Evolutionary conservation across 2,888 invertebrate species (phyloP).

Genomic region (Tetanocera ferruginea): DNA sequence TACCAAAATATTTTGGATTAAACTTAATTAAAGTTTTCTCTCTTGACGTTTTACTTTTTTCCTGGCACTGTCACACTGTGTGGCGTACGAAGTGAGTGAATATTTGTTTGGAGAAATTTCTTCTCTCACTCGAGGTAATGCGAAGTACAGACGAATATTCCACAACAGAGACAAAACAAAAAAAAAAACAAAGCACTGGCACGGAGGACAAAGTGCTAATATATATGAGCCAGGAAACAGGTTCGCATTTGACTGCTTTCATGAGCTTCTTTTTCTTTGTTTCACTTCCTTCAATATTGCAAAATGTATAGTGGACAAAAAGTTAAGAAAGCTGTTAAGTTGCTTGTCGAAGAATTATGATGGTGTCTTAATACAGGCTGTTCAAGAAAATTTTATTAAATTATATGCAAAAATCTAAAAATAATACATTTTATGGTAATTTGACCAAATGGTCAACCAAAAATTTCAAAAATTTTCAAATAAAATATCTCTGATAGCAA

Average conservation of each 20-base stretch:
- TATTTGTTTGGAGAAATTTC: conserved; percentile 8
- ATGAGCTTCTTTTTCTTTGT: not conserved
- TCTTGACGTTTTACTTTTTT: not conserved
- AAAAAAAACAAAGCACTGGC: not conserved
- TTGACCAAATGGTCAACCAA: too few species aligned
- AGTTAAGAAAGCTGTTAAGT: not conserved
- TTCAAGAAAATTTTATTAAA: too few species aligned
- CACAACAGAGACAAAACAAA: not conserved
- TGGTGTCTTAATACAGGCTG: not conserved
- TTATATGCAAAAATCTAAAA: too few species aligned
- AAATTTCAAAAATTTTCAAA: too few species aligned
- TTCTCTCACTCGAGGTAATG: not conserved
- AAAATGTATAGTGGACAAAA: not conserved
- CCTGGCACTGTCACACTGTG: not conserved
- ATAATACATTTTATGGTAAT: too few species aligned
- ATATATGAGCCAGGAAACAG: conserved; percentile 13
- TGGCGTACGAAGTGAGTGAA: not conserved
- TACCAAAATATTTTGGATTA: too few species aligned
- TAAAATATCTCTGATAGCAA: too few species aligned
- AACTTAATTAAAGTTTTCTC: not conserved
- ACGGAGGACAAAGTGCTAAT: not conserved
- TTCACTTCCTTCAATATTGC: conserved; percentile 28
- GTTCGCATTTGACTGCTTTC: conserved; percentile 16
- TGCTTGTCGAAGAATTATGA: conserved; percentile 2
- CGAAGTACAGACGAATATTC: not conserved